Evolutionary conservation across 1,140 invertebrate species (phyloP), one percentile per base, ranked within the genome.

Genomic region (Musca domestica): DNA sequence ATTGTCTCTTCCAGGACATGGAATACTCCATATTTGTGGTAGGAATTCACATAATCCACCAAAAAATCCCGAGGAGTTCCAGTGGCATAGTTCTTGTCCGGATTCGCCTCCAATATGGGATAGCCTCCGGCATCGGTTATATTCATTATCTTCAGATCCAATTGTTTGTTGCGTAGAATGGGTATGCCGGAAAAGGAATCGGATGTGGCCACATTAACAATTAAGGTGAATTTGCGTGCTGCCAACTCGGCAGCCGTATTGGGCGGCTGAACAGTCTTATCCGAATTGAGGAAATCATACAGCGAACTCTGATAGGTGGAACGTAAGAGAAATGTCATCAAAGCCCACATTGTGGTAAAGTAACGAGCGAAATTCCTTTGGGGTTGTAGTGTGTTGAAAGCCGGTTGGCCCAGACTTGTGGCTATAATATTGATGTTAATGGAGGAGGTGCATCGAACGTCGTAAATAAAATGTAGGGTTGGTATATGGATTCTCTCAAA

Each of bases 291-390:
- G n/a, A 79, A 61, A 19, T 79, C 76, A 7, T 72, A 79, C 0
- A 79, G 54, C 19, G 77, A 61, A 0, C 73, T 77, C 66, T 79
- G 75, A 41, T 79, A 79, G 3, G 72, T 70, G 19, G 77, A 76
- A 23, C 77, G 75, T 41, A 79, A 73, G 48, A 77, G 67, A 34
- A 78, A 54, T 0, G 76, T 71, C 67, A 72, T 73, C 23, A 76
- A 27, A 68, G 78, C 74, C 46, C 78, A 65, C 64, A 71, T 51
- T 0, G 77, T 58, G 65, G 72, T 77, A 23, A 74, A 69, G 6
- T 76, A 52, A 0, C 75, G 77, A 1, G 67, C 67, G 25, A 68
- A 41, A 52, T 68, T 68, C 2, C 46, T 2, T 2, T 27, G 15
- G 0, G 67, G 58, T 17, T 34, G 5, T 2, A 47, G 17, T 15